A percentile compares a stretch with the other conserved stretches of the same genome.
Evolutionary conservation across 2,113 vertebrate species (phyloP).

Genomic region (Halichoeres trimaculatus): DNA sequence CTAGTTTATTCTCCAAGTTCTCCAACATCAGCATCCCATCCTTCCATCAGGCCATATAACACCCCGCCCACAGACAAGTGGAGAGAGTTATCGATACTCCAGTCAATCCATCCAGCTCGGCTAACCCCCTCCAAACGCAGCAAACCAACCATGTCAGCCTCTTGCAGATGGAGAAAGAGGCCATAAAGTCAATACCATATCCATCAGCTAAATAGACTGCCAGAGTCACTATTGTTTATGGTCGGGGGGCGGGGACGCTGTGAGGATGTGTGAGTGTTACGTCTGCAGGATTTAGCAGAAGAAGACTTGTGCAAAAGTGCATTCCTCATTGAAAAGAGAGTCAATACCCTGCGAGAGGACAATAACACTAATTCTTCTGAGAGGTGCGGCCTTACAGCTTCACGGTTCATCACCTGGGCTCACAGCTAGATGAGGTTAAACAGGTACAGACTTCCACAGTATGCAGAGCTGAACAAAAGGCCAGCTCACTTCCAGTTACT

Average conservation of each 20-base stretch:
- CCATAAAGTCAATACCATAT: constrained; percentile 76
- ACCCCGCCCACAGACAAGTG: constrained; percentile 46
- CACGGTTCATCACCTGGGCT: constrained; percentile 42
- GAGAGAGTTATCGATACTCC: constrained; percentile 69
- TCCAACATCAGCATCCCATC: constrained; percentile 48
- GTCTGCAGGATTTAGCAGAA: constrained; percentile 21
- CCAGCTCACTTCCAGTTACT: constrained; percentile 39
- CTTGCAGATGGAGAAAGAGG: constrained; percentile 65
- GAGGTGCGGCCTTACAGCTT: constrained; percentile 19
- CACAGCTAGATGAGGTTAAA: constrained; percentile 46
- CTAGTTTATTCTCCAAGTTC: constrained; percentile 10
- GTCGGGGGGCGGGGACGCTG: constrained; percentile 3
- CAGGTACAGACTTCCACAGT: constrained; percentile 27
- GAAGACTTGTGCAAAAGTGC: constrained; percentile 32
- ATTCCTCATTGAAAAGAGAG: neutral
- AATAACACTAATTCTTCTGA: constrained; percentile 23
- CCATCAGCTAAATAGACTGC: constrained; percentile 76
- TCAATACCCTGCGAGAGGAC: constrained; percentile 22
- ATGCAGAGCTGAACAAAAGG: constrained; percentile 21
- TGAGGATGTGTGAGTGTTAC: constrained; percentile 28
- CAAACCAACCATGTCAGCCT: constrained; percentile 72
- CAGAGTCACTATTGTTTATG: constrained; percentile 67
- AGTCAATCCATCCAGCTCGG: constrained; percentile 69
- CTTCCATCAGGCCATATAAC: constrained; percentile 48
- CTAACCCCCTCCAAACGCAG: constrained; percentile 56